These are phyloP conservation scores for Drosophila helvetica DNA, from an alignment of 2,888 invertebrate species.

Conservation along the genomic window DNA sequence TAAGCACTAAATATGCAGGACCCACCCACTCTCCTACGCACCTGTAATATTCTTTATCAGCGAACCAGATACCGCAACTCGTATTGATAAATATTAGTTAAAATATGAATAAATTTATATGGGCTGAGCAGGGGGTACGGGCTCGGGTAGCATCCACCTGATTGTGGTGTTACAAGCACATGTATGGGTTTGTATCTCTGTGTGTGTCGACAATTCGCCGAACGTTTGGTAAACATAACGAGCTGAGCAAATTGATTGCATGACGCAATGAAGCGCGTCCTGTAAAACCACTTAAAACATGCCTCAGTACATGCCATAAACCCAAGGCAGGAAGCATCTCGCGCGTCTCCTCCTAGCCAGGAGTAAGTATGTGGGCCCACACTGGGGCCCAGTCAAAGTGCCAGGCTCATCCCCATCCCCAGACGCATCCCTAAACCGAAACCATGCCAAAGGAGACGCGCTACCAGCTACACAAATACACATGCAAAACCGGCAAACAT, in stretches of 20 bases:
- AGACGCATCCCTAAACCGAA: slow-evolving; percentile 26
- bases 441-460: slow-evolving; percentile 38
- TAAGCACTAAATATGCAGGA: slow-evolving; percentile 76
- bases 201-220: slow-evolving; percentile 57
- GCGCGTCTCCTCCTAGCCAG: slow-evolving; percentile 1
- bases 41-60: slow-evolving; percentile 22
- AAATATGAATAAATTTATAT: slow-evolving; percentile 71
- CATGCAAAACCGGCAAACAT: slow-evolving; percentile 67
- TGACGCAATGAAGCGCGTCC: slow-evolving; percentile 82
- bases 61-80: slow-evolving; percentile 23
- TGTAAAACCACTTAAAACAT: slow-evolving; percentile 83
- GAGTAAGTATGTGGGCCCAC: slow-evolving; percentile 31
- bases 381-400: background rate
- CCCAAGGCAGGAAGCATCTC: slow-evolving; percentile 57
- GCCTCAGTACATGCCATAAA: slow-evolving; percentile 82
- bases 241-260: slow-evolving; percentile 78
- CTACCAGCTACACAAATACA: slow-evolving; percentile 35
- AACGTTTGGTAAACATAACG: slow-evolving; percentile 68
- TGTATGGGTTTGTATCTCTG: background rate
- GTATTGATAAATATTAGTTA: slow-evolving; percentile 77
- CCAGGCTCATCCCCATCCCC: background rate
- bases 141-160: background rate
- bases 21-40: slow-evolving; percentile 47
- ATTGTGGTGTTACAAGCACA: background rate
- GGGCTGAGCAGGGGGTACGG: background rate